A percentile compares a stretch with the other conserved stretches of the same genome.
Evolutionary conservation across 2,113 vertebrate species (phyloP).

Genomic region (Myotis yumanensis): DNA sequence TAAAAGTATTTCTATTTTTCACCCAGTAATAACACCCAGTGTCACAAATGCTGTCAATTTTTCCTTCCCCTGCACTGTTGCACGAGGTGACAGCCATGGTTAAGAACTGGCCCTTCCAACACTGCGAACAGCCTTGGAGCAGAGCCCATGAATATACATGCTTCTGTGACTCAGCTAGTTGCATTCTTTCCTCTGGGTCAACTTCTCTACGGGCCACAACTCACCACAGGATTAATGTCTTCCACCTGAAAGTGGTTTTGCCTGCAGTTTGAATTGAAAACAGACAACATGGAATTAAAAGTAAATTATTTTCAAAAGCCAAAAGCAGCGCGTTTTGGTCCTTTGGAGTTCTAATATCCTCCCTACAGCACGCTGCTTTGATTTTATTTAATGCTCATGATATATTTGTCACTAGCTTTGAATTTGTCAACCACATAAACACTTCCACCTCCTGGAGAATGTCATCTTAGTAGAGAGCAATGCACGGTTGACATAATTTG

Average conservation of each 20-base stretch:
- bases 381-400: neutral
- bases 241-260: conserved; percentile 32
- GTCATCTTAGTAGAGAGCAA: neutral
- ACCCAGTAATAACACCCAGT: neutral
- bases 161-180: conserved; percentile 62
- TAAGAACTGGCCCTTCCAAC: conserved; percentile 36
- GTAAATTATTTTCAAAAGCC: neutral
- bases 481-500: neutral
- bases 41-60: conserved; percentile 61
- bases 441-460: neutral
- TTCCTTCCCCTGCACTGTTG: neutral
- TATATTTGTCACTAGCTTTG: neutral
- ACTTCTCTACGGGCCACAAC: conserved; percentile 37
- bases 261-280: neutral
- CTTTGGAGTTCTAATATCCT: neutral
- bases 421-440: conserved; percentile 25
- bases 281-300: neutral
- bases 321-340: neutral
- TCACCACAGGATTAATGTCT: conserved; percentile 57
- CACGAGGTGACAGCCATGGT: conserved; percentile 61
- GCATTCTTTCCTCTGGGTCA: conserved; percentile 67
- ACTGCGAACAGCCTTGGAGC: conserved; percentile 59
- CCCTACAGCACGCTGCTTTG: neutral
- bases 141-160: conserved; percentile 42
- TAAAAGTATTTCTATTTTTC: conserved; percentile 43